Conservation (phyloP, 2,113 vertebrate genomes). For the Silurus glanis region DNA sequence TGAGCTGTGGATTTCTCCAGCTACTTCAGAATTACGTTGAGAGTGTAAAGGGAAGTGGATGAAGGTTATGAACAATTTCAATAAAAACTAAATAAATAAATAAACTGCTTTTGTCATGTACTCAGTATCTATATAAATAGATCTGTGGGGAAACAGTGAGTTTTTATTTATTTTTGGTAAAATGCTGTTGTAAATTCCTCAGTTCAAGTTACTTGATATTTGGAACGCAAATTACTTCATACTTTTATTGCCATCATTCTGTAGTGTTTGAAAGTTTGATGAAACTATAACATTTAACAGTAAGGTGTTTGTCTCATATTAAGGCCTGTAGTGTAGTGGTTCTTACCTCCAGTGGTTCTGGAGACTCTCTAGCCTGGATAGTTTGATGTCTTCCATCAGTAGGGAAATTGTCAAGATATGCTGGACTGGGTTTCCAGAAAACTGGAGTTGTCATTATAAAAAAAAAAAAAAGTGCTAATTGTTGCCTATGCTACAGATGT, state of each 20-base stretch:
- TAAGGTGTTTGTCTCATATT: not conserved
- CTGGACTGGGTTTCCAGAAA: not conserved
- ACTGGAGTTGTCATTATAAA: too few species aligned
- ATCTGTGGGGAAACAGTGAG: not conserved
- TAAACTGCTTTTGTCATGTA: not conserved
- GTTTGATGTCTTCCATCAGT: not conserved
- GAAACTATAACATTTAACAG: not conserved
- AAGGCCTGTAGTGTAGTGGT: too few species aligned
- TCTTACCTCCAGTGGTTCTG: not conserved
- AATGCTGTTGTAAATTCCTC: not conserved
- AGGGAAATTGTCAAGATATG: not conserved
- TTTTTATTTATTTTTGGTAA: not conserved
- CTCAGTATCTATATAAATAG: not conserved
- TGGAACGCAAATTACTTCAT: not conserved
- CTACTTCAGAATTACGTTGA: not conserved
- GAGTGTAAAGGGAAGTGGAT: not conserved
- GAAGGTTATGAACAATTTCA: not conserved
- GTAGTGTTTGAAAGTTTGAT: not conserved
- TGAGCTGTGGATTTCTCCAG: not conserved
- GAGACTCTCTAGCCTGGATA: not conserved
- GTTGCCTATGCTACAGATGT: not conserved
- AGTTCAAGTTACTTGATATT: not conserved
- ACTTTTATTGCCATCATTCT: not conserved
- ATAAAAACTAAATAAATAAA: not conserved
- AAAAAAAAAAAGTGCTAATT: not conserved